Percentiles rank a stretch among this genome's conserved stretches.
Evolutionary conservation across 2,888 invertebrate genomes (phyloP).

Genomic region (Cistogaster globosa): DNA sequence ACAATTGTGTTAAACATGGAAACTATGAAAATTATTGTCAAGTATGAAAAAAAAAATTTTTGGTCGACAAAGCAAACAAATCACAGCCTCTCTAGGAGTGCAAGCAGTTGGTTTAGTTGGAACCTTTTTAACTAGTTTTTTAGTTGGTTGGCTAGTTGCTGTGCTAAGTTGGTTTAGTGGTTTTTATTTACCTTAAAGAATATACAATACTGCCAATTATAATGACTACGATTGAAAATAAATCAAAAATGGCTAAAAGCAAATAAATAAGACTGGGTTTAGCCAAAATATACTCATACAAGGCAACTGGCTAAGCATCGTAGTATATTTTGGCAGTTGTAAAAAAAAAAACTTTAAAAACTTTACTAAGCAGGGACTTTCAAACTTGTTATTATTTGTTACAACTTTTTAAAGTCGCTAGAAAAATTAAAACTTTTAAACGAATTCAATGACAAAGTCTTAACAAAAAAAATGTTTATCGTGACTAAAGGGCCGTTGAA

Average conservation of each 20-base stretch:
- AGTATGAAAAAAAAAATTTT: slow-evolving; percentile 26
- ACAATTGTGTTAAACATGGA: slow-evolving; percentile 61
- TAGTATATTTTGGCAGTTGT: too few species aligned
- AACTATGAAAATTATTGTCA: slow-evolving; percentile 70
- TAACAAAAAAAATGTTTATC: too few species aligned
- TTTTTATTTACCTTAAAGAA: slow-evolving; percentile 48
- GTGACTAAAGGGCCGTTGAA: too few species aligned
- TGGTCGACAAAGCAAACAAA: slow-evolving; percentile 17
- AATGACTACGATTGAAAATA: slow-evolving; percentile 65
- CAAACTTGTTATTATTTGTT: neutral
- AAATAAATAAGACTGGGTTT: slow-evolving; percentile 14
- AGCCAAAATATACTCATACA: neutral
- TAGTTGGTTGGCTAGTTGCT: neutral
- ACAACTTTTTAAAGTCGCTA: too few species aligned
- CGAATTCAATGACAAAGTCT: too few species aligned
- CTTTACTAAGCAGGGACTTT: slow-evolving; percentile 7
- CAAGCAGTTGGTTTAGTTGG: neutral
- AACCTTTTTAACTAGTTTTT: slow-evolving; percentile 9
- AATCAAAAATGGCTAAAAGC: slow-evolving; percentile 67
- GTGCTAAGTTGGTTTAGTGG: neutral
- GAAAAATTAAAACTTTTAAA: too few species aligned
- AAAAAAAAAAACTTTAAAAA: neutral
- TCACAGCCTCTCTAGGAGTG: slow-evolving; percentile 37
- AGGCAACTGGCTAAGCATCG: slow-evolving; percentile 18
- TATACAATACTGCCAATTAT: slow-evolving; percentile 69